phyloP scores from a whole-genome alignment of 1,140 invertebrate genomes.

The Saccostrea cuccullata region DNA sequence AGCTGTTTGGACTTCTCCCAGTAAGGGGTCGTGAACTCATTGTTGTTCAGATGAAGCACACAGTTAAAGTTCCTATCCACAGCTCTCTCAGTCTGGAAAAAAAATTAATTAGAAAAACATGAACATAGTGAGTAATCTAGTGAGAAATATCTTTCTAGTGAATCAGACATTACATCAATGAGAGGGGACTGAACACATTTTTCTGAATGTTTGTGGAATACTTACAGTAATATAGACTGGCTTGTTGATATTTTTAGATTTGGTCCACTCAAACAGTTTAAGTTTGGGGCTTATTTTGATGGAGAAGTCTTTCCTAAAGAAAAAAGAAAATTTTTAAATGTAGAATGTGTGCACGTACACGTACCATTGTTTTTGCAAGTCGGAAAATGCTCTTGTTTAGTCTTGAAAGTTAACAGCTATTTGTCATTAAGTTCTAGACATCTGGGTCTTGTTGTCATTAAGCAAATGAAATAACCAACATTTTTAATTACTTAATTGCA shows the following conservation, averaged over 20 bases:
- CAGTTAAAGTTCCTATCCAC: constrained; percentile 66
- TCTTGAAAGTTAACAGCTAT: no score
- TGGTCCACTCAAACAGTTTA: constrained; percentile 85
- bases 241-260: constrained; percentile 83
- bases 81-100: constrained; percentile 68
- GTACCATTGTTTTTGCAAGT: no score
- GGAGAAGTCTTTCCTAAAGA: constrained; percentile 86
- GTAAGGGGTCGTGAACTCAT: constrained; percentile 65
- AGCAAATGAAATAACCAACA: no score
- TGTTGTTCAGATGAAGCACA: constrained; percentile 62
- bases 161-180: no score
- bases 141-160: no score
- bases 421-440: no score
- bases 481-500: no score
- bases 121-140: no score
- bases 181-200: no score
- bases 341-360: no score
- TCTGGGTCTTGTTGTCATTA: no score
- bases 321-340: constrained; percentile 79
- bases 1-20: constrained; percentile 93
- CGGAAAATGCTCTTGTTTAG: no score
- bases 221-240: constrained; percentile 87
- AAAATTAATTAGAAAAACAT: constrained; percentile 44
- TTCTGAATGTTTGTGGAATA: not conserved
- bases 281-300: constrained; percentile 88